A percentile compares a stretch with the other conserved stretches of the same genome.
Evolutionary conservation across 2,888 invertebrate species (phyloP).

Genomic region (Girardia tigrina): DNA sequence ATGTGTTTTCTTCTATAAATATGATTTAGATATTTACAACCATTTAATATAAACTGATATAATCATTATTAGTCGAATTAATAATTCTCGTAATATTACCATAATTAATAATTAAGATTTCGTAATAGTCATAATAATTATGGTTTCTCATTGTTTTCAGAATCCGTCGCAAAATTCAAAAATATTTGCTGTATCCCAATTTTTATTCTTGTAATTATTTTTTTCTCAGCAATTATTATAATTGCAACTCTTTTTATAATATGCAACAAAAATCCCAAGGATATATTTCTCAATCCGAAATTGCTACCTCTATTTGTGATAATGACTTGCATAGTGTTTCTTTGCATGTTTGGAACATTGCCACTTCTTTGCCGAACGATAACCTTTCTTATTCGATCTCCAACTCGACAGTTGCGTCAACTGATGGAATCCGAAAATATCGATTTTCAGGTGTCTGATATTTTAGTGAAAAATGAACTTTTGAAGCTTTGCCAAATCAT

Average conservation of each 20-base stretch:
- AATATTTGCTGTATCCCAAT: slow-evolving; percentile 19
- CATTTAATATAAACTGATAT: no score
- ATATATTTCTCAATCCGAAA: neutral
- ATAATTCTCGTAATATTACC: no score
- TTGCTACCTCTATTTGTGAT: slow-evolving; percentile 8
- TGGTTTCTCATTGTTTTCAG: neutral
- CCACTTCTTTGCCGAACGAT: slow-evolving; percentile 14
- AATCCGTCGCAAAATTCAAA: slow-evolving; percentile 8
- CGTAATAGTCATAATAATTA: no score
- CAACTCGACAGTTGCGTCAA: neutral
- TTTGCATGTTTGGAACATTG: neutral
- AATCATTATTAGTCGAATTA: no score
- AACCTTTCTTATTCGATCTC: neutral
- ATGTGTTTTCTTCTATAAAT: no score
- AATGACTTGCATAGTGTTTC: slow-evolving; percentile 2
- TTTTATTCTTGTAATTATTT: slow-evolving; percentile 11
- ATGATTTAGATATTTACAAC: no score
- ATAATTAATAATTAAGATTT: no score
- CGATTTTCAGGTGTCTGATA: neutral
- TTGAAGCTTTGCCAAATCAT: neutral
- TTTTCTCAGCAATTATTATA: slow-evolving; percentile 9
- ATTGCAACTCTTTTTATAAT: neutral
- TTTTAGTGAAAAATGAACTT: neutral
- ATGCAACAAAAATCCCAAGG: neutral
- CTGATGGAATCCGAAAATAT: neutral